Conservation (phyloP, 2,113 vertebrate genomes). For the Oceanodroma tethys region DNA sequence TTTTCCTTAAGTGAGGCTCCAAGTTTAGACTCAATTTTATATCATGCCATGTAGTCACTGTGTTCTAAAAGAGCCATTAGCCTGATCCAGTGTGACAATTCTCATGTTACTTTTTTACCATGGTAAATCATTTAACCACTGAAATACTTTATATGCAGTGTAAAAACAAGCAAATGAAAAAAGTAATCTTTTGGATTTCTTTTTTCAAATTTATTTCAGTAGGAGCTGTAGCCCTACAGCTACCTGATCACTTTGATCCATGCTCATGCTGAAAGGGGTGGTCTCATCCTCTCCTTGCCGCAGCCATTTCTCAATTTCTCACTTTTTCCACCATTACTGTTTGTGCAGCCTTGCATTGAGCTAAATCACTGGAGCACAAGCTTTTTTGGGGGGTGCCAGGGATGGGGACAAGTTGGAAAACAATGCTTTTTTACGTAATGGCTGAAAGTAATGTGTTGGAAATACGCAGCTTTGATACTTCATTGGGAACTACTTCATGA, state of each 20-base stretch:
- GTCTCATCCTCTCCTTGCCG: neutral
- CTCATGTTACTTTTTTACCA: neutral
- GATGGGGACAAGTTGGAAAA: neutral
- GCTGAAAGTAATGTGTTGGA: neutral
- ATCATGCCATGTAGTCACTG: neutral
- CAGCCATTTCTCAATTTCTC: neutral
- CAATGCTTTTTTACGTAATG: neutral
- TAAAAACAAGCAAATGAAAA: neutral
- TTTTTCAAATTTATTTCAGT: neutral
- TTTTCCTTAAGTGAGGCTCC: neutral
- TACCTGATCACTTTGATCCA: neutral
- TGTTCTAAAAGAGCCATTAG: neutral
- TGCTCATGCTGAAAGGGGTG: neutral
- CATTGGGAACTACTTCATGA: neutral
- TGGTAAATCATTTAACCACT: neutral
- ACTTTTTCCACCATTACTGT: neutral
- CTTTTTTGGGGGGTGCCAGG: neutral
- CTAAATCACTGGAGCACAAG: neutral
- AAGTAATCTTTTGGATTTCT: neutral
- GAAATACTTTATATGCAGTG: neutral
- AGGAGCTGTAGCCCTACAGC: neutral
- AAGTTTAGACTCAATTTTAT: neutral
- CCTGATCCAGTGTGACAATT: neutral
- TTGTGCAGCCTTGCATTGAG: neutral
- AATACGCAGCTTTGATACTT: neutral